A percentile compares a stretch with the other conserved stretches of the same genome.
Conservation (phyloP, 2,888 invertebrate genomes). For the Campoplex capitator region DNA sequence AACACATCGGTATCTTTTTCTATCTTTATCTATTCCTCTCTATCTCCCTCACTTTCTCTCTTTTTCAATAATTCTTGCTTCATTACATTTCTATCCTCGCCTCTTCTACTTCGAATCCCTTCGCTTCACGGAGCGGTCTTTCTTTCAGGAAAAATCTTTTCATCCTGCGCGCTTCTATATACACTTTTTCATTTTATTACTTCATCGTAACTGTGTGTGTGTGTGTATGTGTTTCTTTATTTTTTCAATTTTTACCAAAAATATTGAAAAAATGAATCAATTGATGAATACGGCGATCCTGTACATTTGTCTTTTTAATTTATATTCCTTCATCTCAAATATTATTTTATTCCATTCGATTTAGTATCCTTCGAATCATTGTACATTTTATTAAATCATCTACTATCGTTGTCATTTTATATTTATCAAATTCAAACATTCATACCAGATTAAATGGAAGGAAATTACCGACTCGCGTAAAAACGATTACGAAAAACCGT, state of each 20-base stretch:
- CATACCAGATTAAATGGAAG: too few relatives aligned
- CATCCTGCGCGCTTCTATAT: background rate
- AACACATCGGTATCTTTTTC: slow-evolving; percentile 67
- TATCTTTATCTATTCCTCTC: slow-evolving; percentile 42
- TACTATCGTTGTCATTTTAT: too few relatives aligned
- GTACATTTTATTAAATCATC: background rate
- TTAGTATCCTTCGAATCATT: background rate
- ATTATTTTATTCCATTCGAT: background rate
- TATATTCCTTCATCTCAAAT: background rate
- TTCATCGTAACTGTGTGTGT: background rate
- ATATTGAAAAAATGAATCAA: background rate
- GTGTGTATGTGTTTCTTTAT: background rate
- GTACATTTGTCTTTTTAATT: background rate
- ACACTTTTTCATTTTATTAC: background rate
- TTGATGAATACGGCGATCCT: background rate
- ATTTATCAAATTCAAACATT: too few relatives aligned
- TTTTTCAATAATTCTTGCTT: slow-evolving; percentile 14
- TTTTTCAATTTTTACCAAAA: background rate
- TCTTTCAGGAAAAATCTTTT: slow-evolving; percentile 11
- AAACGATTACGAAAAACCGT: too few relatives aligned
- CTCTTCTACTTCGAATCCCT: background rate
- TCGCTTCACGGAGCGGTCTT: background rate
- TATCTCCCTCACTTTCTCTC: slow-evolving; percentile 16
- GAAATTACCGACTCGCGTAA: too few relatives aligned
- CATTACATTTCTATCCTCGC: slow-evolving; percentile 14